These are phyloP conservation scores for Urocyon cinereoargenteus DNA, from an alignment of 2,797 vertebrate genomes.

Conservation along the genomic window DNA sequence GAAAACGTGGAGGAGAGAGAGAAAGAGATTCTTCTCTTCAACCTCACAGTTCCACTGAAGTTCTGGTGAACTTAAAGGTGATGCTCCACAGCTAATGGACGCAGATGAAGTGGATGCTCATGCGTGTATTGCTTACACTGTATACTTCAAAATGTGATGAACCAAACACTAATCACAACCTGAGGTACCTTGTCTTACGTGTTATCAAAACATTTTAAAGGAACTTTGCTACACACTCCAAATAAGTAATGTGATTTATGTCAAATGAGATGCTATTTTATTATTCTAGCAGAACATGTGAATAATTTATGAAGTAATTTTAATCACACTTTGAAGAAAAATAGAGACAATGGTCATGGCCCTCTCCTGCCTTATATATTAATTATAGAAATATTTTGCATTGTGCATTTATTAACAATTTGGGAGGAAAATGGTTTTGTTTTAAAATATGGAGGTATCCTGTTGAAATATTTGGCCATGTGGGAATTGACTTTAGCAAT, in stretches of 20 bases:
- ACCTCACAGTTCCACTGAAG: neutral
- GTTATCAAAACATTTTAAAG: constrained; percentile 66
- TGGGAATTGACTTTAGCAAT: constrained; percentile 54
- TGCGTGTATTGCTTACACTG: neutral
- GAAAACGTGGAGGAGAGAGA: neutral
- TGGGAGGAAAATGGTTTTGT: constrained; percentile 60
- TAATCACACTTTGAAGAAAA: constrained; percentile 68
- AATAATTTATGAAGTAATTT: constrained; percentile 80
- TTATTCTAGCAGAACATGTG: constrained; percentile 72
- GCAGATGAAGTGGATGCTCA: neutral
- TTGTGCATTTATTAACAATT: constrained; percentile 77
- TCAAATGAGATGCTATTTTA: constrained; percentile 73
- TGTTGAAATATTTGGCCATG: constrained; percentile 60
- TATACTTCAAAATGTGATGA: constrained; percentile 45
- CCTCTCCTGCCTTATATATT: constrained; percentile 75
- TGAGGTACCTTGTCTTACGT: neutral
- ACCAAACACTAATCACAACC: neutral
- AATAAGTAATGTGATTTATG: constrained; percentile 77
- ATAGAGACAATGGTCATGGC: constrained; percentile 61
- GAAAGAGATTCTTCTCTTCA: neutral
- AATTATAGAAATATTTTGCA: constrained; percentile 74
- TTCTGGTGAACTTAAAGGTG: neutral
- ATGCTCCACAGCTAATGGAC: neutral
- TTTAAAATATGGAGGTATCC: constrained; percentile 62
- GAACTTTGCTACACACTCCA: constrained; percentile 40